These are phyloP conservation scores for Catalaphyllia jardinei DNA, from an alignment of 64 coral and sea anemone species.

Conservation along the genomic window DNA sequence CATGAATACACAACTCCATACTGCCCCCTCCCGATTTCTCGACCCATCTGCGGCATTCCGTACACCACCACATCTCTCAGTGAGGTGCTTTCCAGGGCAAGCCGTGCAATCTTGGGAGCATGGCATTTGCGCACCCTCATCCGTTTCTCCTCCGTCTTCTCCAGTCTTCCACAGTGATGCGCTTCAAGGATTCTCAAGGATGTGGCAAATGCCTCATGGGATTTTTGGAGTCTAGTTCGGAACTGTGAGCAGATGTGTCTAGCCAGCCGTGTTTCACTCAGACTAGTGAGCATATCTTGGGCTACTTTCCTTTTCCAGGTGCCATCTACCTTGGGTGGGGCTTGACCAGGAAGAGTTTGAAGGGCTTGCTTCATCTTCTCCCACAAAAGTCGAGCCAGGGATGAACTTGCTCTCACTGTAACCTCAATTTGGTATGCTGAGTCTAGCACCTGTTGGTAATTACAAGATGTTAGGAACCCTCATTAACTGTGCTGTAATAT, in stretches of 20 bases:
- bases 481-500: too few species aligned
- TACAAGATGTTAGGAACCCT: too few species aligned
- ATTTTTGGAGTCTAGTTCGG: constrained; percentile 80
- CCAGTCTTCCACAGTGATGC: constrained; percentile 85
- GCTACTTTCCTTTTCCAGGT: constrained; percentile 91
- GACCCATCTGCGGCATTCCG: constrained; percentile 92
- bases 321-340: constrained; percentile 81
- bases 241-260: constrained; percentile 94
- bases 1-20: constrained; percentile 98
- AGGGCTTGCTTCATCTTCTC: constrained; percentile 98
- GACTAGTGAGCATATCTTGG: constrained; percentile 84
- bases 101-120: constrained; percentile 93
- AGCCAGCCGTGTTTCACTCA: constrained; percentile 93
- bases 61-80: constrained; percentile 96
- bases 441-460: constrained; percentile 71
- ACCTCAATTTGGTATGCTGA: constrained; percentile 95
- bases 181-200: constrained; percentile 79
- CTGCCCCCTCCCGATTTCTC: constrained; percentile 94
- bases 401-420: constrained; percentile 85
- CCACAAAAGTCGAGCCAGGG: constrained; percentile 89
- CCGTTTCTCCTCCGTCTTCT: constrained; percentile 89
- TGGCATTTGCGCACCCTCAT: constrained; percentile 84
- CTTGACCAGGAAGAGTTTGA: constrained; percentile 86
- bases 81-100: constrained; percentile 90
- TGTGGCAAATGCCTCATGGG: constrained; percentile 86